Conservation (phyloP, 2,888 invertebrate species). For the Sthenelais limicola region DNA sequence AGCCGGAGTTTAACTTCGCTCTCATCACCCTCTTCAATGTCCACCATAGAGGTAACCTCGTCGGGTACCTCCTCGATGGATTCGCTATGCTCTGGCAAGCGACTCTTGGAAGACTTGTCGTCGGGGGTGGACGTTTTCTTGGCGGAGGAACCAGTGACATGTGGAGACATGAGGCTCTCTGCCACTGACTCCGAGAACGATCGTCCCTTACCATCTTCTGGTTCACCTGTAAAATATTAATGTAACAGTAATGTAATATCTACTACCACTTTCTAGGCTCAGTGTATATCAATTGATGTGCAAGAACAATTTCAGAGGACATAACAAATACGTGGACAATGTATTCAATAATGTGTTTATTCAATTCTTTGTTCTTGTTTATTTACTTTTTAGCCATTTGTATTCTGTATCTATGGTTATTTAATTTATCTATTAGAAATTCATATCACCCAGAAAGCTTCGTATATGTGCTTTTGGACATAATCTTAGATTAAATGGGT, state of each 20-base stretch:
- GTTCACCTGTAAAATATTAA: neutral
- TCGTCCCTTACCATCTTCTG: neutral
- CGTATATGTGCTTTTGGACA: no score
- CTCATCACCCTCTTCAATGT: neutral
- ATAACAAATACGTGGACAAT: no score
- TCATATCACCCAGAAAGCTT: no score
- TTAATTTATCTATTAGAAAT: no score
- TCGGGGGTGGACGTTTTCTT: constrained; percentile 36
- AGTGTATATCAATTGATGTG: no score
- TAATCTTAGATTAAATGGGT: no score
- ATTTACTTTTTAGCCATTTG: no score
- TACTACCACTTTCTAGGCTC: neutral
- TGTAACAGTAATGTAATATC: neutral
- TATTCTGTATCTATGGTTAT: no score
- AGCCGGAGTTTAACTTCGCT: constrained; percentile 23
- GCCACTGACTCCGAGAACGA: constrained; percentile 16
- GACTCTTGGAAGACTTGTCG: constrained; percentile 13
- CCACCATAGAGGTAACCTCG: neutral
- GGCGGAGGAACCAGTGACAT: neutral
- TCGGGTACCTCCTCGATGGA: constrained; percentile 23
- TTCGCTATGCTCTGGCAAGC: neutral
- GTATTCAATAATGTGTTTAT: no score
- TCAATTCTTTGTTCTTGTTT: no score
- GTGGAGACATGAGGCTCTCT: constrained; percentile 25
- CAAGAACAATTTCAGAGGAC: no score